A percentile compares a stretch with the other conserved stretches of the same genome.
phyloP scores from a whole-genome alignment of 2,888 invertebrate genomes.

The Eupeodes luniger region DNA sequence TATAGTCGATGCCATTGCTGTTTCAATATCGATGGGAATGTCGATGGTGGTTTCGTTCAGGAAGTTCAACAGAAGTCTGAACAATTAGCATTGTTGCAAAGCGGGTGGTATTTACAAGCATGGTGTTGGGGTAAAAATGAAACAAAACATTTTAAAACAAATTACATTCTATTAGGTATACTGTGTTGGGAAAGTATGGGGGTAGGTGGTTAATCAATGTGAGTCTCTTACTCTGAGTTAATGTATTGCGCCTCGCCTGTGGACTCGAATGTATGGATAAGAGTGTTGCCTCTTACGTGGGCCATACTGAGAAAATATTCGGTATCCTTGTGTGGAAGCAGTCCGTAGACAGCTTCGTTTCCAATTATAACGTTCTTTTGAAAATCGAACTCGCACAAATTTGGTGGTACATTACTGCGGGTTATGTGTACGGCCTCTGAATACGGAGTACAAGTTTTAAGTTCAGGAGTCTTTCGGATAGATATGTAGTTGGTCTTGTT shows the following conservation, averaged over 20 bases:
- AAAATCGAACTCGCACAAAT: slow-evolving; percentile 83
- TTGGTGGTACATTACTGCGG: slow-evolving; percentile 83
- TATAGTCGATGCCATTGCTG: slow-evolving; percentile 81
- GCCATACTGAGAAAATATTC: slow-evolving; percentile 83
- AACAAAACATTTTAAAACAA: slow-evolving; percentile 62
- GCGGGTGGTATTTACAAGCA: background rate
- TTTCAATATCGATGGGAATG: slow-evolving; percentile 83
- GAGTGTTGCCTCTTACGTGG: slow-evolving; percentile 83
- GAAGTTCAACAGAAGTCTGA: slow-evolving; percentile 81
- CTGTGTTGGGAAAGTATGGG: background rate
- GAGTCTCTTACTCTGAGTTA: slow-evolving; percentile 81
- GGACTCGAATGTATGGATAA: slow-evolving; percentile 84
- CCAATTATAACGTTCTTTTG: slow-evolving; percentile 84
- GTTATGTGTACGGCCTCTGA: slow-evolving; percentile 83
- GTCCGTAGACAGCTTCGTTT: slow-evolving; percentile 83
- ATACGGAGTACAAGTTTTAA: slow-evolving; percentile 82
- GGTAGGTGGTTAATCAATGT: slow-evolving; percentile 42
- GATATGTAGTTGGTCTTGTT: slow-evolving; percentile 83
- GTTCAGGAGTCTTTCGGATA: slow-evolving; percentile 83
- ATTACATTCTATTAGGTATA: slow-evolving; percentile 47
- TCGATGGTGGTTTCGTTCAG: slow-evolving; percentile 83
- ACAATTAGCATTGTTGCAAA: slow-evolving; percentile 31
- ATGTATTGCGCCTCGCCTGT: slow-evolving; percentile 84
- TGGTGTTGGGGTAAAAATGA: slow-evolving; percentile 29
- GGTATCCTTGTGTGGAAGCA: slow-evolving; percentile 82